Percentiles rank a stretch among this genome's conserved stretches.
Conservation (phyloP, 2,797 vertebrate genomes). For the Etheostoma nigrum region DNA sequence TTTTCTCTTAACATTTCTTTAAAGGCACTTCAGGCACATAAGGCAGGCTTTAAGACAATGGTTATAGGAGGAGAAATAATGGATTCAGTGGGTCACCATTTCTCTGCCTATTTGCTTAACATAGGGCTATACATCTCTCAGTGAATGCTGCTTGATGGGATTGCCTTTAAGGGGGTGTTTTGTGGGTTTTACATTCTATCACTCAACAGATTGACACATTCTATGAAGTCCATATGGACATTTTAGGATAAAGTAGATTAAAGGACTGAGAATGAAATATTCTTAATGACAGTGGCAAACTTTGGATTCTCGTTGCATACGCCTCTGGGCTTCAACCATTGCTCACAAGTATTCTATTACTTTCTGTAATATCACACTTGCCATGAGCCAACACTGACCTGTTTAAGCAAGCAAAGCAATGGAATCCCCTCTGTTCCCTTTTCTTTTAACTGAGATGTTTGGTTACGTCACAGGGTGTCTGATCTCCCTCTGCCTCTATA, state of each 20-base stretch:
- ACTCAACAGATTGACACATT: conserved; percentile 66
- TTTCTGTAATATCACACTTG: conserved; percentile 73
- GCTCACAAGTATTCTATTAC: conserved; percentile 53
- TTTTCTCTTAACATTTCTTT: conserved; percentile 80
- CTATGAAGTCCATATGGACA: conserved; percentile 54
- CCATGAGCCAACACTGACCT: conserved; percentile 65
- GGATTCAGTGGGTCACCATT: conserved; percentile 74
- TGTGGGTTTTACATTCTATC: conserved; percentile 59
- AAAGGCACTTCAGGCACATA: conserved; percentile 74
- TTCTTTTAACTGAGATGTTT: conserved; percentile 76
- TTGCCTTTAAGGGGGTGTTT: conserved; percentile 53
- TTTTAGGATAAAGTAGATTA: conserved; percentile 49
- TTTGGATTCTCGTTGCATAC: conserved; percentile 53
- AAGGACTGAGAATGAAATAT: conserved; percentile 54
- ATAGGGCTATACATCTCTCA: conserved; percentile 65
- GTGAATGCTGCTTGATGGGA: conserved; percentile 68
- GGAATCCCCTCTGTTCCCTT: conserved; percentile 68
- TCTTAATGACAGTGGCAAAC: conserved; percentile 48
- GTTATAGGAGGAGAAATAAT: conserved; percentile 68
- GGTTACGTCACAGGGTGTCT: conserved; percentile 77
- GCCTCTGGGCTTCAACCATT: conserved; percentile 33
- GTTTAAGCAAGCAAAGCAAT: conserved; percentile 74
- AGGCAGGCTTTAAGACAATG: conserved; percentile 78
- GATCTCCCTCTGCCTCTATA: conserved; percentile 68
- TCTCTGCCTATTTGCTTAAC: conserved; percentile 78